Evolutionary conservation across 2,797 vertebrate species (phyloP).

Genomic region (Psittacula derbiana): DNA sequence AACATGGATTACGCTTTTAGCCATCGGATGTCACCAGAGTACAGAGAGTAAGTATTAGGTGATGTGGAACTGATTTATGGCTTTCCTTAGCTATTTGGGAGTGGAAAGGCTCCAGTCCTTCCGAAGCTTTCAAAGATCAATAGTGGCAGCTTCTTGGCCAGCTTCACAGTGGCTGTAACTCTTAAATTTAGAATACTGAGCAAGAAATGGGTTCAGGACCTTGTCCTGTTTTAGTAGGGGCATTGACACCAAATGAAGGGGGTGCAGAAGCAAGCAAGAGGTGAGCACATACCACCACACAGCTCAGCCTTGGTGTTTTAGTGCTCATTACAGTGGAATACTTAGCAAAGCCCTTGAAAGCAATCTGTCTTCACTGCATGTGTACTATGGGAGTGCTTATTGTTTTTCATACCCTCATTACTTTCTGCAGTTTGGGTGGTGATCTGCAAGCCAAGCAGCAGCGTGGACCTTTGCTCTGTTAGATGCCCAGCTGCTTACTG

Average conservation of each 20-base stretch:
- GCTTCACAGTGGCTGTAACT: background rate
- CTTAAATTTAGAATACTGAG: background rate
- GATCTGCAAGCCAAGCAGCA: background rate
- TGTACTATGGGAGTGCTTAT: accelerated
- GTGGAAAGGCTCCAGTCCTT: background rate
- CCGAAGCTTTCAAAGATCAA: background rate
- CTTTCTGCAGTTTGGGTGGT: accelerated
- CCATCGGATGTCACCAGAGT: conserved; percentile 55
- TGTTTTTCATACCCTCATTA: accelerated
- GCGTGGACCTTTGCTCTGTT: background rate
- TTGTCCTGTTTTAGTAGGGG: background rate
- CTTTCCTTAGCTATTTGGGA: background rate
- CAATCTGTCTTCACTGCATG: background rate
- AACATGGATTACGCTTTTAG: background rate
- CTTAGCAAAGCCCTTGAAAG: background rate
- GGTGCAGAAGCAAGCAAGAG: background rate
- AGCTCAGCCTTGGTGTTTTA: background rate
- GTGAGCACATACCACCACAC: background rate
- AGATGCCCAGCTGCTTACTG: background rate
- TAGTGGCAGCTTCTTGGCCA: background rate
- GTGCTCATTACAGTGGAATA: background rate
- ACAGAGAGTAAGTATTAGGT: background rate
- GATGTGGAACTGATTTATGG: background rate
- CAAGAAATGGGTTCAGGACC: background rate
- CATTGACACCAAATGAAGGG: background rate